Base-by-base conservation (phyloP, 2,888 invertebrate genomes). In the Eupeodes luniger region DNA sequence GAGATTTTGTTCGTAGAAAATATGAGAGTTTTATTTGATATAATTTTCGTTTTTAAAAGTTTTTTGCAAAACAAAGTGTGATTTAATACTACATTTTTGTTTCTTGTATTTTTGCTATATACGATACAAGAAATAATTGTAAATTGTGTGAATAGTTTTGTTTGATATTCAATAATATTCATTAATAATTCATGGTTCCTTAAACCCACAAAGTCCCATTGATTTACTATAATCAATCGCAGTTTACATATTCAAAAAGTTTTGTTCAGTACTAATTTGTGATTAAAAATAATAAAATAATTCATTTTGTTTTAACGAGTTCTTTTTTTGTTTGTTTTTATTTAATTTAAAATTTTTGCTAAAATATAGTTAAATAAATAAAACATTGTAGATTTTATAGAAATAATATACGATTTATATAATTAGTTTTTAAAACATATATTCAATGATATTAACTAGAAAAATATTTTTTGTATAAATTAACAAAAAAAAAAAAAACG, bases 81-180 rank as follows among this genome's bases (percentile, higher is more conserved):
- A 85, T 76, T 70, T 69, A 62, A 16, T 40, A 11, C 11, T 10
- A 11, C 4, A 64, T 36, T 55, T 69, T 64, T 72, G 16, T 61
- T 59, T 49, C n/a, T 64, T 70, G 53, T 76, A 62, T 69, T 51
- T 40, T 47, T 62, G n/a, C n/a, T 34, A 6, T 10, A 9, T 11
- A 12, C 19, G 16, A 49, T 64, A 57, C 51, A 75, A 76, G 34
- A 64, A 84, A n/a, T 27, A 51, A 16, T 40, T 80, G 76, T 88
- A 81, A 72, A 88, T 81, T 88, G 59, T 88, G 84, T 88, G 77
- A 77, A 87, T 87, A 87, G 87, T 77, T 76, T 66, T 53, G 81
- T 85, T 78, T 57, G 16, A 51, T 36, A 66, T 84, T 72, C 27
- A 62, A 61, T 70, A 59, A 74, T 59, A 81, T 51, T 61, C 55